A percentile compares a stretch with the other conserved stretches of the same genome.
phyloP scores from a whole-genome alignment of 2,113 vertebrate species.

The Alethe castanea region DNA sequence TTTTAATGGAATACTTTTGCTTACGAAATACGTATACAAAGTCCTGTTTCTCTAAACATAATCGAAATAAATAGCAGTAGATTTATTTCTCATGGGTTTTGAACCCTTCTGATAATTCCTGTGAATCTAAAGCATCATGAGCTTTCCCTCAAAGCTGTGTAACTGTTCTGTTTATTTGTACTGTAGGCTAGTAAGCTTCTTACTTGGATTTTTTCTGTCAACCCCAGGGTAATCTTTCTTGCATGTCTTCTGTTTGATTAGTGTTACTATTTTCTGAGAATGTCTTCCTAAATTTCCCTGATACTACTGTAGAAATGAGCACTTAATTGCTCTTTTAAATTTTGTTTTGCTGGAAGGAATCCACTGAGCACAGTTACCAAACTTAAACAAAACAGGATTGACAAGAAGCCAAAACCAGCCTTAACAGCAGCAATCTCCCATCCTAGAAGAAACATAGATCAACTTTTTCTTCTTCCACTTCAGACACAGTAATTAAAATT shows the following conservation, averaged over 20 bases:
- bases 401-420: background rate
- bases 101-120: background rate
- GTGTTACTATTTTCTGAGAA: background rate
- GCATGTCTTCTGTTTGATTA: background rate
- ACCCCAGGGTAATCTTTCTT: background rate
- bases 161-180: background rate
- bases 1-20: background rate
- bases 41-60: background rate
- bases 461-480: background rate
- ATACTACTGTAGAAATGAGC: background rate
- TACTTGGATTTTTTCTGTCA: background rate
- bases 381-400: background rate
- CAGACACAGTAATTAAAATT: background rate
- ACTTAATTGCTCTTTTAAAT: background rate
- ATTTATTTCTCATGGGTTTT: background rate
- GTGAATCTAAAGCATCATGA: background rate
- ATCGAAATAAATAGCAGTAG: background rate
- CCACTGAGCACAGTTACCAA: background rate
- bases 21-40: background rate
- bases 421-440: background rate
- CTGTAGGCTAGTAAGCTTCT: background rate
- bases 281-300: background rate
- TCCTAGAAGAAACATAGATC: background rate
- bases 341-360: conserved; percentile 2
- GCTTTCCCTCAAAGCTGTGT: background rate